A percentile compares a stretch with the other conserved stretches of the same genome.
phyloP scores from a whole-genome alignment of 2,797 vertebrate species.

The Tenualosa ilisha region DNA sequence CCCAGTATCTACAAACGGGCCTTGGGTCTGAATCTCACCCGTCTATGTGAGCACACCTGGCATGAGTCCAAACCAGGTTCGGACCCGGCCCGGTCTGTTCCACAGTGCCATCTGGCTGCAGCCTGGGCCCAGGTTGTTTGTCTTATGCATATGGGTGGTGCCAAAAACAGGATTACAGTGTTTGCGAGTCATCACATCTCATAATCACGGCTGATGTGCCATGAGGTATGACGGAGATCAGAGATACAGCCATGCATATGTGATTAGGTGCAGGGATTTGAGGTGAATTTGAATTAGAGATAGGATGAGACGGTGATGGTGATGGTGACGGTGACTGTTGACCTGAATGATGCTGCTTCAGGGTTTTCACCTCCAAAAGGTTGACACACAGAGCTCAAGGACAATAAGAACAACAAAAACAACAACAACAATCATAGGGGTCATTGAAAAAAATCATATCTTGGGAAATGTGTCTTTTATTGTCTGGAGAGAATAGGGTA shows the following conservation, averaged over 20 bases:
- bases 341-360: background rate
- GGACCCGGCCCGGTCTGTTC: background rate
- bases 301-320: background rate
- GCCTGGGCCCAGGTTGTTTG: background rate
- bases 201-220: slow-evolving; percentile 55
- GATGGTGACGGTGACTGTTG: background rate
- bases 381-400: background rate
- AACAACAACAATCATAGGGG: background rate
- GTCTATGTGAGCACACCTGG: background rate
- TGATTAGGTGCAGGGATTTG: background rate
- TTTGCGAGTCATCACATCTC: slow-evolving; percentile 61
- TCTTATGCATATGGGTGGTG: background rate
- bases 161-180: slow-evolving; percentile 50
- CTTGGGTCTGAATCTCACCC: background rate
- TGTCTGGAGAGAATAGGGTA: background rate
- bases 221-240: slow-evolving; percentile 54
- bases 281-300: background rate
- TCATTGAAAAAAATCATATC: background rate
- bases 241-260: background rate
- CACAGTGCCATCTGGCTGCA: background rate
- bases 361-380: background rate
- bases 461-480: background rate
- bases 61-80: too few relatives aligned
- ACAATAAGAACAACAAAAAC: background rate
- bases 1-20: background rate